Conservation (phyloP, 2,113 vertebrate genomes). For the Todiramphus chloris region DNA sequence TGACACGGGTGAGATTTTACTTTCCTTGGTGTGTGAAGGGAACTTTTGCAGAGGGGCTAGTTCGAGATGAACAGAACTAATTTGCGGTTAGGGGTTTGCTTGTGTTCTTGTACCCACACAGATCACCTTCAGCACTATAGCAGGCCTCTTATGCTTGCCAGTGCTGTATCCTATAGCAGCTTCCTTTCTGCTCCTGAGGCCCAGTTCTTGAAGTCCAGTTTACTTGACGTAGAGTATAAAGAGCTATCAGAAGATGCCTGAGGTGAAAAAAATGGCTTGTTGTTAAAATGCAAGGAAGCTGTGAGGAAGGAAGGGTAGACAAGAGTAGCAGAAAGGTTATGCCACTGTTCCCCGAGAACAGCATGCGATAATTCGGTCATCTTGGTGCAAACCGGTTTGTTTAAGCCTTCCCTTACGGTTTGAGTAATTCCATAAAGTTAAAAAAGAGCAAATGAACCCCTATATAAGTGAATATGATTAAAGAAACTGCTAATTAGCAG, state of each 20-base stretch:
- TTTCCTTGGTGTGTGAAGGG: background rate
- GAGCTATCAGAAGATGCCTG: background rate
- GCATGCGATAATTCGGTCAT: accelerated
- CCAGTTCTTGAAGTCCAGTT: background rate
- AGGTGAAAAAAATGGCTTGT: background rate
- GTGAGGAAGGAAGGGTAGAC: accelerated
- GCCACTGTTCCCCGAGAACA: background rate
- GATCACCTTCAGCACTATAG: background rate
- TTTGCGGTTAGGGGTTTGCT: background rate
- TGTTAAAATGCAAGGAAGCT: background rate
- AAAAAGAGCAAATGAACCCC: background rate
- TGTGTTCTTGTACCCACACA: background rate
- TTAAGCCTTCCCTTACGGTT: background rate
- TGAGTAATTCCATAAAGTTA: background rate
- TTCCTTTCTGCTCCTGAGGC: background rate
- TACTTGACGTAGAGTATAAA: background rate
- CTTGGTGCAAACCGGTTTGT: background rate
- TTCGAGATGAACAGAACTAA: background rate
- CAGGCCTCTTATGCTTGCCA: background rate
- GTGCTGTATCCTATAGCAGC: background rate
- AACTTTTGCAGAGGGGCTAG: background rate
- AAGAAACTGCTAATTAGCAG: background rate
- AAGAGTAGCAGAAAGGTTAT: background rate
- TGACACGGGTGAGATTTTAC: conserved; percentile 78
- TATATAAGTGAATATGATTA: background rate